Conservation (phyloP, 2,113 vertebrate genomes). For the Dipodomys spectabilis region DNA sequence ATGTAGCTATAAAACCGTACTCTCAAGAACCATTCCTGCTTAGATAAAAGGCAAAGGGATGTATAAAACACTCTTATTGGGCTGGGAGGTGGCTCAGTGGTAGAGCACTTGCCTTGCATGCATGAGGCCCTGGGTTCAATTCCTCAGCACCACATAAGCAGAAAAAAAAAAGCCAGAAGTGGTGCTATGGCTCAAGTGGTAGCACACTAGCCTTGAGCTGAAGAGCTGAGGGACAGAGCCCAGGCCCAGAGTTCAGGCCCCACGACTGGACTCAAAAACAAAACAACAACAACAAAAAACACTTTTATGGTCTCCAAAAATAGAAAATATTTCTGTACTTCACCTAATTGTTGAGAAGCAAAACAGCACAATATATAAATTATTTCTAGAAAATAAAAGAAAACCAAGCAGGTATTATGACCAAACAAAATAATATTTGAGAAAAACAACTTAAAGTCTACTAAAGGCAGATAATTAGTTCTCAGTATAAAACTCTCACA, state of each 20-base stretch:
- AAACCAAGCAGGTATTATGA: too few species aligned
- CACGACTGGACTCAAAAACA: too few species aligned
- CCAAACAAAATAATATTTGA: not conserved
- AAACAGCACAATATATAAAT: not conserved
- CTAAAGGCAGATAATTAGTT: not conserved
- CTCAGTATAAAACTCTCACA: not conserved
- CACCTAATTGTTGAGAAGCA: not conserved
- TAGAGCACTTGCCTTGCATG: too few species aligned
- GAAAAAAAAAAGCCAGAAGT: too few species aligned
- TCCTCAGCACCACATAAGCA: too few species aligned
- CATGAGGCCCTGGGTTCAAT: too few species aligned
- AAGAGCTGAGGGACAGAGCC: too few species aligned
- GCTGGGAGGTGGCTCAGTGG: too few species aligned
- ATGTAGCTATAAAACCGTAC: not conserved
- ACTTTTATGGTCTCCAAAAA: not conserved
- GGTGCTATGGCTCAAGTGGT: too few species aligned
- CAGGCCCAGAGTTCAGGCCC: too few species aligned
- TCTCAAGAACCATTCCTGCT: not conserved
- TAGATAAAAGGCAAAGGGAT: not conserved
- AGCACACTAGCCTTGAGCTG: too few species aligned
- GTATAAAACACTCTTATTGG: not conserved
- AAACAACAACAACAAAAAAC: too few species aligned
- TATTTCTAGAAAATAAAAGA: not conserved
- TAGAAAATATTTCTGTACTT: not conserved
- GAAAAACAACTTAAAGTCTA: not conserved